These are phyloP conservation scores for Benthosema pterotum DNA, from an alignment of 2,797 vertebrate species.

Conservation along the genomic window DNA sequence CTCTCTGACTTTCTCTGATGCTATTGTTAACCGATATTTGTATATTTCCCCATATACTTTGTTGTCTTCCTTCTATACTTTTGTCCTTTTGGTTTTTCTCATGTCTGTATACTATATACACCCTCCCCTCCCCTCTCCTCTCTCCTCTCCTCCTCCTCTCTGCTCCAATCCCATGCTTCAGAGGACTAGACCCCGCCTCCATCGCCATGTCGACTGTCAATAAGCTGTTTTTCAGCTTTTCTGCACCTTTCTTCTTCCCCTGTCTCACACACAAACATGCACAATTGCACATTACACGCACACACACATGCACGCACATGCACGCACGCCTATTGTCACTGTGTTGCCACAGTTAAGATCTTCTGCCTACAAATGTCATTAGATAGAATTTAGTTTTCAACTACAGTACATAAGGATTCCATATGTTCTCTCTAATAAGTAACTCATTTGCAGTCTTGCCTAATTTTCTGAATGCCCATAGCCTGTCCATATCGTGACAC, in stretches of 20 bases:
- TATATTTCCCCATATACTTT: not conserved
- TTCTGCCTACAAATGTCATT: too few relatives aligned
- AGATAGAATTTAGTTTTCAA: not conserved
- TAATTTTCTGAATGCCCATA: too few relatives aligned
- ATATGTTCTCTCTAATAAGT: not conserved
- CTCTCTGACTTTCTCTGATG: not conserved
- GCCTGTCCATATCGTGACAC: too few relatives aligned
- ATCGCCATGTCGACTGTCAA: slow-evolving; percentile 62
- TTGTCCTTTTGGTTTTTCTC: not conserved
- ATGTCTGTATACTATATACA: not conserved
- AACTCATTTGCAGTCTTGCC: too few relatives aligned
- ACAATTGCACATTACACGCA: not conserved
- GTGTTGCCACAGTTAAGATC: slow-evolving; percentile 25
- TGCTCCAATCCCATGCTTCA: slow-evolving; percentile 58
- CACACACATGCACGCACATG: slow-evolving; percentile 12
- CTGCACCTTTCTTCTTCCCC: slow-evolving; percentile 49
- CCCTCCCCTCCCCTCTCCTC: not conserved
- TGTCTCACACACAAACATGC: slow-evolving; percentile 3
- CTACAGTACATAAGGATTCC: slow-evolving; percentile 16
- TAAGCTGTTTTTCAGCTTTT: slow-evolving; percentile 75
- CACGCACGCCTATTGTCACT: slow-evolving; percentile 10
- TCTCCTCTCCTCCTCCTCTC: not conserved
- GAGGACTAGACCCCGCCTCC: slow-evolving; percentile 75
- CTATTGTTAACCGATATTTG: not conserved
- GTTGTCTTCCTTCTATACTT: not conserved